These are phyloP conservation scores for Campylomormyrus numenius DNA, from an alignment of 2,113 vertebrate genomes.

Conservation along the genomic window DNA sequence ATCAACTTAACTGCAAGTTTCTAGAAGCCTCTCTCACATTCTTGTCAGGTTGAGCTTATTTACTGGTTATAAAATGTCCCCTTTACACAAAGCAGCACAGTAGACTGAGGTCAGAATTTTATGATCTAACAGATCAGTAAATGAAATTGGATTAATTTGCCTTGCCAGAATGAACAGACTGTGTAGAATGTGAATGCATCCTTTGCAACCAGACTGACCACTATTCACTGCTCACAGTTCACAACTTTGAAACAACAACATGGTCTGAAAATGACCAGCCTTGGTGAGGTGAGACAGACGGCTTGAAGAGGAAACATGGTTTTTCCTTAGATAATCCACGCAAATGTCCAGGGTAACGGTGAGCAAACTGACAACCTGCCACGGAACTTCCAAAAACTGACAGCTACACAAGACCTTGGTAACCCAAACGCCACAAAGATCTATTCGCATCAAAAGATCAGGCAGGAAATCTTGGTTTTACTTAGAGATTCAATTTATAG, in stretches of 20 bases:
- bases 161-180: background rate
- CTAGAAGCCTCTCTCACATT: background rate
- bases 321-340: background rate
- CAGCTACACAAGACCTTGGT: background rate
- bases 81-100: conserved; percentile 17
- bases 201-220: background rate
- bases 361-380: background rate
- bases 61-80: background rate
- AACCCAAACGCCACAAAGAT: background rate
- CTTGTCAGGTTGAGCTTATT: background rate
- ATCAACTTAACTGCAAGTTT: background rate
- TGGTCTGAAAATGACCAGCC: background rate
- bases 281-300: too few species aligned
- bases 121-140: background rate
- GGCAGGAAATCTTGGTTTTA: background rate
- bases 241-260: background rate
- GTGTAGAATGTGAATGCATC: background rate
- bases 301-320: background rate
- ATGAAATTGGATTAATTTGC: background rate
- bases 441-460: background rate
- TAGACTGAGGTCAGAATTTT: background rate
- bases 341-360: too few species aligned
- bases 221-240: background rate
- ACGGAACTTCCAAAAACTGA: background rate
- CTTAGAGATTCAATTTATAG: background rate